These are phyloP conservation scores for Synergus laeviventris DNA, from an alignment of 2,888 invertebrate species.

Conservation along the genomic window DNA sequence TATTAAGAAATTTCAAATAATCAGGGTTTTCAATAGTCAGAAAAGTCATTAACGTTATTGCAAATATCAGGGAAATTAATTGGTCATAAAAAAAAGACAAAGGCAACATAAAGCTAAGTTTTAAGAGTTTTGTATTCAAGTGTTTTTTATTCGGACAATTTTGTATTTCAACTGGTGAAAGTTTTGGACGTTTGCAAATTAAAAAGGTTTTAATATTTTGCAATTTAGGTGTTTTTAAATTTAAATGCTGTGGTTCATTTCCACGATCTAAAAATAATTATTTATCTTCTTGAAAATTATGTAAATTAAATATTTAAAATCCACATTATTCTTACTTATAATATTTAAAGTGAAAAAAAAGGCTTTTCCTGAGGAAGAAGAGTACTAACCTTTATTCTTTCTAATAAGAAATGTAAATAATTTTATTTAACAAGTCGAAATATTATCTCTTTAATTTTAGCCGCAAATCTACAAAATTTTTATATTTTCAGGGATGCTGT, in stretches of 20 bases:
- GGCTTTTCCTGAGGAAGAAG: background rate
- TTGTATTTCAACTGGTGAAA: too few relatives aligned
- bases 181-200: too few relatives aligned
- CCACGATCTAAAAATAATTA: background rate
- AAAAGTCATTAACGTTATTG: background rate
- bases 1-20: background rate
- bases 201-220: too few relatives aligned
- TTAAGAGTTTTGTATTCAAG: too few relatives aligned
- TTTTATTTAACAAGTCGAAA: background rate
- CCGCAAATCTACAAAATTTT: background rate
- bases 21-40: background rate
- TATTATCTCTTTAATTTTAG: background rate
- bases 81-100: background rate
- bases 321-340: background rate
- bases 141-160: too few relatives aligned
- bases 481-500: slow-evolving; percentile 80
- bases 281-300: background rate
- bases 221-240: too few relatives aligned
- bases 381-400: background rate
- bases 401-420: background rate
- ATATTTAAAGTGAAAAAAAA: background rate
- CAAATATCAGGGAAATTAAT: background rate
- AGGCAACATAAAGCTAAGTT: too few relatives aligned
- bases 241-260: too few relatives aligned
- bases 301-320: slow-evolving; percentile 2